A percentile compares a stretch with the other conserved stretches of the same genome.
Conservation (phyloP, 2,888 invertebrate species). For the Exephanes ischioxanthus region DNA sequence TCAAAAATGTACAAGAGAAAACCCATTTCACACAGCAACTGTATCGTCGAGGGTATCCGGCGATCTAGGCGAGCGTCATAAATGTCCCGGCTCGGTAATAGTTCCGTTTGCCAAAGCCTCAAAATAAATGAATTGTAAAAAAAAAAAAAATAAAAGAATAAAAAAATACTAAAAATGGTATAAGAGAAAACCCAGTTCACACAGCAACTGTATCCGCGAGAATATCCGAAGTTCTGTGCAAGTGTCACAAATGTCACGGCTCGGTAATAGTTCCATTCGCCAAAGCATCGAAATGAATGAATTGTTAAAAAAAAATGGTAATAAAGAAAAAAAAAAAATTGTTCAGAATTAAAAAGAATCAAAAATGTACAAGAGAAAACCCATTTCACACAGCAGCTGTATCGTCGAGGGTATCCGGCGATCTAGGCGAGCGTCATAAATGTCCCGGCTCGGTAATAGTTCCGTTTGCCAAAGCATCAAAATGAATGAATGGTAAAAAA, state of each 20-base stretch:
- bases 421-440: constrained; percentile 13
- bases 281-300: neutral
- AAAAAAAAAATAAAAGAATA: too few species aligned
- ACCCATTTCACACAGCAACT: constrained; percentile 18
- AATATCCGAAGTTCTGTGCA: too few species aligned
- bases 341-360: neutral
- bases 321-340: constrained; percentile 16
- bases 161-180: neutral
- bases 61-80: neutral
- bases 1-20: neutral
- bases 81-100: constrained; percentile 10
- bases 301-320: neutral
- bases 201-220: too few species aligned
- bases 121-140: constrained; percentile 3
- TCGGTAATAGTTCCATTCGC: neutral
- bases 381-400: constrained; percentile 10
- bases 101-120: constrained; percentile 21
- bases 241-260: too few species aligned
- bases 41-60: neutral
- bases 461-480: constrained; percentile 18
- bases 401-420: neutral
- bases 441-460: constrained; percentile 4
- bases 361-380: neutral
- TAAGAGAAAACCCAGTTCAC: neutral
- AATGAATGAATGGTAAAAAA: constrained; percentile 18